A percentile compares a stretch with the other conserved stretches of the same genome.
These are phyloP conservation scores for Phaonia tiefii DNA, from an alignment of 2,888 invertebrate species.

Conservation along the genomic window DNA sequence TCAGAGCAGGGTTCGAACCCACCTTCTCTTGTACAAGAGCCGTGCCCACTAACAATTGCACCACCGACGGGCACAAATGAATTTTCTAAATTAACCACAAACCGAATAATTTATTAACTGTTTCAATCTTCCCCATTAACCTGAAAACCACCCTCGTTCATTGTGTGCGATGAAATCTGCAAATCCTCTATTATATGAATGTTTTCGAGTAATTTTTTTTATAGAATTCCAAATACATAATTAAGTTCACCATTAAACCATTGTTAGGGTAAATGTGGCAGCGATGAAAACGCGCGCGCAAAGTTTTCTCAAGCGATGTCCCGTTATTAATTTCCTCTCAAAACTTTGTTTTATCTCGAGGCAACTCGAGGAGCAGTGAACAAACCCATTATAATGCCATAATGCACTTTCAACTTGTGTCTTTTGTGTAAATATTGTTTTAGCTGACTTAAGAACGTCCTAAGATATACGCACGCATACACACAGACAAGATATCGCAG, in stretches of 20 bases:
- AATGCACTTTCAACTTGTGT: slow-evolving; percentile 67
- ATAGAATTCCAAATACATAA: slow-evolving; percentile 7
- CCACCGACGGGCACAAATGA: too few relatives aligned
- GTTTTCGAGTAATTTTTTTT: not conserved
- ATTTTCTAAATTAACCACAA: too few relatives aligned
- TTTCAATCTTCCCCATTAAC: too few relatives aligned
- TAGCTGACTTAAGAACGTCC: slow-evolving; percentile 64
- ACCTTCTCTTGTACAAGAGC: too few relatives aligned
- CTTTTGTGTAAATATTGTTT: slow-evolving; percentile 65
- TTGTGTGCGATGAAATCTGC: too few relatives aligned
- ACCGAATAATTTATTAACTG: too few relatives aligned
- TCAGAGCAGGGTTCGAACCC: too few relatives aligned
- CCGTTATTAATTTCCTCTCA: slow-evolving; percentile 63
- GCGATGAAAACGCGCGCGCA: slow-evolving; percentile 11
- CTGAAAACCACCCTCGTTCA: too few relatives aligned
- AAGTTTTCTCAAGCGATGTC: slow-evolving; percentile 55
- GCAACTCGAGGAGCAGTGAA: slow-evolving; percentile 43
- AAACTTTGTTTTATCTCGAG: slow-evolving; percentile 48
- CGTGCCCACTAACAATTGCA: too few relatives aligned
- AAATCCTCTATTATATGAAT: too few relatives aligned
- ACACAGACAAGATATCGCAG: not conserved
- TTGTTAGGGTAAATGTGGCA: slow-evolving; percentile 18
- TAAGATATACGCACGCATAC: slow-evolving; percentile 30
- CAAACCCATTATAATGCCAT: slow-evolving; percentile 57
- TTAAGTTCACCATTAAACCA: slow-evolving; percentile 22